These are phyloP conservation scores for Myripristis jacobus DNA, from an alignment of 2,797 vertebrate species.

Conservation along the genomic window DNA sequence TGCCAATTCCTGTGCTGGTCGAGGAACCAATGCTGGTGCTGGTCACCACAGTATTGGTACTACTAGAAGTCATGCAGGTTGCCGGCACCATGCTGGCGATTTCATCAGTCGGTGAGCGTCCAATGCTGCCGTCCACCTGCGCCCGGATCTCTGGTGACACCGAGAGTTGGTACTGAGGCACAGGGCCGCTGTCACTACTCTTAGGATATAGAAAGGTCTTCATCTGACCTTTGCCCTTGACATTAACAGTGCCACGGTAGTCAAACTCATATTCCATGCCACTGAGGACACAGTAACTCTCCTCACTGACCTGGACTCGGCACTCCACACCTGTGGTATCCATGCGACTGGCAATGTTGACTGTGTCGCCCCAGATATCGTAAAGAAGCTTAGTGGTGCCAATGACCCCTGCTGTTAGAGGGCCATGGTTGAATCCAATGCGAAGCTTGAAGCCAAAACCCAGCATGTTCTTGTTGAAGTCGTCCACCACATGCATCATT, in stretches of 20 bases:
- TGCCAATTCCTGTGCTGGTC: conserved; percentile 44
- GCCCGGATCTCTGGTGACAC: conserved; percentile 96
- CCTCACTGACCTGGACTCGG: conserved; percentile 97
- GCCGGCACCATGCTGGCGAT: conserved; percentile 91
- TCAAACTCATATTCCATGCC: conserved; percentile 97
- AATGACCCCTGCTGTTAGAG: conserved; percentile 96
- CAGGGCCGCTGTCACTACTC: conserved; percentile 89
- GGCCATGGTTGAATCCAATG: conserved; percentile 97
- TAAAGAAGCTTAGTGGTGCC: conserved; percentile 98
- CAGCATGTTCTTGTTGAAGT: conserved; percentile 99
- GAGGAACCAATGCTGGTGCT: conserved; percentile 81
- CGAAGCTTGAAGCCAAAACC: conserved; percentile 99
- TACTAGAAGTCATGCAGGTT: conserved; percentile 43
- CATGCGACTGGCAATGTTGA: conserved; percentile 99
- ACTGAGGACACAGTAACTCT: conserved; percentile 93
- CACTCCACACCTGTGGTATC: conserved; percentile 98
- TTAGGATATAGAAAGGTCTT: conserved; percentile 99
- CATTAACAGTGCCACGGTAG: conserved; percentile 97
- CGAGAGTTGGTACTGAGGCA: conserved; percentile 95
- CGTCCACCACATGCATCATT: conserved; percentile 98
- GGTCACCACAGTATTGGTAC: conserved; percentile 83
- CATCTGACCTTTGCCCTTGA: conserved; percentile 99
- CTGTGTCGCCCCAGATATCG: conserved; percentile 99
- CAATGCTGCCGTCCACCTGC: conserved; percentile 99
- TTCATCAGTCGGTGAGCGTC: conserved; percentile 96